Evolutionary conservation across 2,888 invertebrate species (phyloP).

Genomic region (Boloria selene): DNA sequence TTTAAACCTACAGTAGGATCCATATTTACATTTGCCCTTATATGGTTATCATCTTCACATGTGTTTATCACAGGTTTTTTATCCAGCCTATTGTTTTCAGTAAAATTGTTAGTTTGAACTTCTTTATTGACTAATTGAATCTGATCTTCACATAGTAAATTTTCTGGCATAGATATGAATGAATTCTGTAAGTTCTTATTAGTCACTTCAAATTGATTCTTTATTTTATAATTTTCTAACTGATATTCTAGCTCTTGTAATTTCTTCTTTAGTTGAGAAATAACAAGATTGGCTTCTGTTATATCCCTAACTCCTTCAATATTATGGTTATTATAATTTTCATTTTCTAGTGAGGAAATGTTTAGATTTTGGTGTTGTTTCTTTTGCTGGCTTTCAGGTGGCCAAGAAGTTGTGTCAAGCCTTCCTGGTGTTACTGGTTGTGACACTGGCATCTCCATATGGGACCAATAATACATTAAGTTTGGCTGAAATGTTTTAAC

Average conservation of each 20-base stretch:
- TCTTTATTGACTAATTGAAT: constrained; percentile 59
- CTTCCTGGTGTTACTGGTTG: constrained; percentile 88
- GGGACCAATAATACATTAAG: constrained; percentile 95
- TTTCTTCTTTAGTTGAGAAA: constrained; percentile 64
- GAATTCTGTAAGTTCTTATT: constrained; percentile 64
- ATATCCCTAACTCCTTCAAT: constrained; percentile 70
- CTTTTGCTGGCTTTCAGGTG: constrained; percentile 74
- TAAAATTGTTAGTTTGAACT: constrained; percentile 58
- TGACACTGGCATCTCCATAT: constrained; percentile 86
- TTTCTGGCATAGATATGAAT: constrained; percentile 51
- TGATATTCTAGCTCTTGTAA: constrained; percentile 68
- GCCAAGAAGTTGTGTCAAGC: constrained; percentile 88
- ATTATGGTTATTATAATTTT: constrained; percentile 59
- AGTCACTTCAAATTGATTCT: constrained; percentile 62
- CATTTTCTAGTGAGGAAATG: constrained; percentile 54
- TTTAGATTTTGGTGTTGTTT: constrained; percentile 52
- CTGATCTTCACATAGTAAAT: constrained; percentile 53
- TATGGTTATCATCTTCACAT: constrained; percentile 64
- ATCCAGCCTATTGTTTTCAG: constrained; percentile 58
- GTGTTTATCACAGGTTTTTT: constrained; percentile 73
- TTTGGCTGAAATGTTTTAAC: constrained; percentile 85
- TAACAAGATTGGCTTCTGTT: constrained; percentile 65
- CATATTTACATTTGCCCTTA: constrained; percentile 71
- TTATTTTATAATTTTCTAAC: constrained; percentile 67
- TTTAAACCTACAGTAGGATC: constrained; percentile 67